Base-by-base conservation (phyloP, 1,140 invertebrate genomes). In the Cephus cinctus region DNA sequence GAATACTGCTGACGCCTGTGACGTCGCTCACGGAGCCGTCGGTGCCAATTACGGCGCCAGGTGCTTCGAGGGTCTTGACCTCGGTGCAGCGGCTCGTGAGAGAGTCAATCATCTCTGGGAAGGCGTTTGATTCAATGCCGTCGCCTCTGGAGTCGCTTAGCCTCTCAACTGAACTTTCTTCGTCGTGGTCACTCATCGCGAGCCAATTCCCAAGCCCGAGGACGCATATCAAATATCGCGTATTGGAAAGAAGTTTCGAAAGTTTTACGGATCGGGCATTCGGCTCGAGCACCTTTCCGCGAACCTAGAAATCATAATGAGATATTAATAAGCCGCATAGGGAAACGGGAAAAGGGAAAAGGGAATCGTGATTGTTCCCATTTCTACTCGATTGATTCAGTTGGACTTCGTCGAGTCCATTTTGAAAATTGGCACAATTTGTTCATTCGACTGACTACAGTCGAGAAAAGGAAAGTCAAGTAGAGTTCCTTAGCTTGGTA, bases 141-240 rank as follows among this genome's bases (percentile, higher is more conserved):
- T 74, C 69, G 31, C 62, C 47, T 6, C 57, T 58, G 5, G 71
- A 66, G 8, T 61, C 57, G 41, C 64, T 71, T 32, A 62, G 63
- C 34, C 61, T 61, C 9, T 43, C 49, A 23, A 50, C 48, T 31
- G 50, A 35, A 5, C 30, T 62, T 0, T 62, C 34, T 23, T 67
- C 45, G 40, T 61, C 54, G 32, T 57, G 38, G 19, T 56, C 54
- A 31, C 53, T 54, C 15, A 48, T 52, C 55, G n/a, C n/a, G n/a
- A 69, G 47, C 80, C 86, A 87, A 68, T 85, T 86, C 43, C 88
- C 88, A 19, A 90, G 76, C 2, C 89, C 90, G 46, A 91, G 77
- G 15, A 94, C 88, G 70, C 92, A 95, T 56, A 95, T 86, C 41
- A 85, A 80, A 73, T 95, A 95, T 43, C 83, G 80, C 0, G 87